phyloP scores from a whole-genome alignment of 2,113 vertebrate genomes.

The Blennius ocellaris region DNA sequence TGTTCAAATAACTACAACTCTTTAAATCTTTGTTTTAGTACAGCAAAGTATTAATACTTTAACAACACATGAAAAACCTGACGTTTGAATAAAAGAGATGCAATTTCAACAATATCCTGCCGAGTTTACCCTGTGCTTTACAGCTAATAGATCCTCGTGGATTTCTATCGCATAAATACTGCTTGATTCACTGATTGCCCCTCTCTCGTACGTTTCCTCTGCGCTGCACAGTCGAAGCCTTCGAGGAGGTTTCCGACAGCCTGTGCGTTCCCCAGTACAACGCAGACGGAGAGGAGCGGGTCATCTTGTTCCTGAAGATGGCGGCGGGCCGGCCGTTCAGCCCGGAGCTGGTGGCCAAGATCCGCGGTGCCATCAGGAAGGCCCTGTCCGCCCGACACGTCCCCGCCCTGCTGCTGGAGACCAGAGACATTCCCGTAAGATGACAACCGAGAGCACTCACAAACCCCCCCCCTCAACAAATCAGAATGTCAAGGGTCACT shows the following conservation, averaged over 20 bases:
- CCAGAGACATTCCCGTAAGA: conserved; percentile 93
- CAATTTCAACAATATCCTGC: too few species aligned
- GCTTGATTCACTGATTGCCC: conserved; percentile 5
- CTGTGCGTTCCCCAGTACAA: conserved; percentile 96
- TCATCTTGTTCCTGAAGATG: conserved; percentile 96
- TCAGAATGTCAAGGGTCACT: conserved; percentile 8
- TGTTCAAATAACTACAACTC: too few species aligned
- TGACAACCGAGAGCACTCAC: not conserved
- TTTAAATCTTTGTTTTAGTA: too few species aligned
- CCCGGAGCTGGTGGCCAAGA: conserved; percentile 83
- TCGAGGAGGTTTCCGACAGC: conserved; percentile 94
- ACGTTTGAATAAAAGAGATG: too few species aligned
- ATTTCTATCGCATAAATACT: too few species aligned
- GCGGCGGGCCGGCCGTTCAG: conserved; percentile 82
- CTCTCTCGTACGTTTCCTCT: conserved; percentile 3
- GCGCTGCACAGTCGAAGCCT: conserved; percentile 90
- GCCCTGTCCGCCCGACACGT: conserved; percentile 92
- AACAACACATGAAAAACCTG: too few species aligned
- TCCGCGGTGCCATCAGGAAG: conserved; percentile 86
- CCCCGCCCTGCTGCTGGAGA: conserved; percentile 93
- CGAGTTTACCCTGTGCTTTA: too few species aligned
- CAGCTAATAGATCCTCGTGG: too few species aligned
- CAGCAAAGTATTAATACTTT: too few species aligned
- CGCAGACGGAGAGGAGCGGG: conserved; percentile 90
- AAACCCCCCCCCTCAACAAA: too few species aligned